Percentiles rank a stretch among this genome's conserved stretches.
Conservation (phyloP, 2,888 invertebrate species). For the Drosophila percnosoma region DNA sequence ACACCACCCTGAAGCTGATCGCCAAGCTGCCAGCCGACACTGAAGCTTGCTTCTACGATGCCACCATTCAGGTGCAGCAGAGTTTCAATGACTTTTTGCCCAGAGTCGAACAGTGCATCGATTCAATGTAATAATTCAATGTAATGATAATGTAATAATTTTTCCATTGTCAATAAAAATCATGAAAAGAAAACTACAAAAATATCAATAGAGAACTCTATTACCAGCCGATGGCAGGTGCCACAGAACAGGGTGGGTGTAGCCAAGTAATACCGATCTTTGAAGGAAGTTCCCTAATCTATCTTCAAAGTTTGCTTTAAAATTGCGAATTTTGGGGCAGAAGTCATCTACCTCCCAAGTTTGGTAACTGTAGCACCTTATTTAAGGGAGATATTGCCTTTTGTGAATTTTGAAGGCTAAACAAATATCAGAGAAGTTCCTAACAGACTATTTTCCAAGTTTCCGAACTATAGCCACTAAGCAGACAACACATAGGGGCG, state of each 20-base stretch:
- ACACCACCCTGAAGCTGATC: constrained; percentile 14
- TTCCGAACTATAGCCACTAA: background rate
- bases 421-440: too few species aligned
- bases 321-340: too few species aligned
- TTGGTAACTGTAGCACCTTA: too few species aligned
- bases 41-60: constrained; percentile 35
- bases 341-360: too few species aligned
- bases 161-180: background rate
- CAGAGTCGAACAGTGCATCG: constrained; percentile 15
- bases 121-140: constrained; percentile 20
- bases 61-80: constrained; percentile 19
- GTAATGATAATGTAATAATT: constrained; percentile 14
- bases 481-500: background rate
- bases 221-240: background rate
- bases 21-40: constrained; percentile 38
- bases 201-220: background rate
- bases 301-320: too few species aligned
- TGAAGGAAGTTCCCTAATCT: too few species aligned
- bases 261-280: too few species aligned
- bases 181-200: background rate
- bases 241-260: too few species aligned
- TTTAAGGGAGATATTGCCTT: too few species aligned
- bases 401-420: too few species aligned
- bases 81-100: constrained; percentile 33
- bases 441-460: too few species aligned